Conservation (phyloP, 1,140 invertebrate genomes). For the Papilio polyxenes region DNA sequence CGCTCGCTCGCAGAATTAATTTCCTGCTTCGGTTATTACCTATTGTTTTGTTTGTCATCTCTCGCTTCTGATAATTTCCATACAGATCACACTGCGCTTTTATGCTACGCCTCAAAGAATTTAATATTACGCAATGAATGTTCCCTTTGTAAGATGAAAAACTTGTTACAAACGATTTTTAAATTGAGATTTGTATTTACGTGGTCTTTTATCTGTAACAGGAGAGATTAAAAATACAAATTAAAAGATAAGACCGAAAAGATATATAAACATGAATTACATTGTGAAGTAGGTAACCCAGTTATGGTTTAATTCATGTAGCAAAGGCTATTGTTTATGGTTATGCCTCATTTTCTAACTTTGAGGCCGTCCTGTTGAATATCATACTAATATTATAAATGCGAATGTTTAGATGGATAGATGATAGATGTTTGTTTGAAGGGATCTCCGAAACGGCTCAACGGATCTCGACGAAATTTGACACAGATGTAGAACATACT, state of each 20-base stretch:
- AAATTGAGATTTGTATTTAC: not conserved
- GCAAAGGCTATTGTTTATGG: not conserved
- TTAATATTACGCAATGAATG: not conserved
- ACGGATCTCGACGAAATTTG: no score
- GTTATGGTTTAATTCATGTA: not conserved
- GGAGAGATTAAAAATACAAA: not conserved
- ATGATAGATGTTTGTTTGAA: no score
- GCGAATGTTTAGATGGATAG: no score
- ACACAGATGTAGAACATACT: no score
- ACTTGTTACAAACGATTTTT: not conserved
- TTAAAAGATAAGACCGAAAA: not conserved
- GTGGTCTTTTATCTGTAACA: not conserved
- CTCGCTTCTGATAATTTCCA: no score
- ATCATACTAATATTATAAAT: no score
- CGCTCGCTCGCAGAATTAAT: no score
- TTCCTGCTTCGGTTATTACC: no score
- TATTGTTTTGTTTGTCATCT: no score
- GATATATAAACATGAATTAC: not conserved
- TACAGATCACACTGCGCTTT: not conserved
- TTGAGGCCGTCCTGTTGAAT: no score
- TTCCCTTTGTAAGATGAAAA: not conserved
- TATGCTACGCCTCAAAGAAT: not conserved
- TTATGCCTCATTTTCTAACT: no score
- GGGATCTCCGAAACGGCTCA: no score
- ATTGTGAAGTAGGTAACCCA: not conserved